phyloP scores from a whole-genome alignment of 2,113 vertebrate genomes.

The Myrmophylax atrothorax region DNA sequence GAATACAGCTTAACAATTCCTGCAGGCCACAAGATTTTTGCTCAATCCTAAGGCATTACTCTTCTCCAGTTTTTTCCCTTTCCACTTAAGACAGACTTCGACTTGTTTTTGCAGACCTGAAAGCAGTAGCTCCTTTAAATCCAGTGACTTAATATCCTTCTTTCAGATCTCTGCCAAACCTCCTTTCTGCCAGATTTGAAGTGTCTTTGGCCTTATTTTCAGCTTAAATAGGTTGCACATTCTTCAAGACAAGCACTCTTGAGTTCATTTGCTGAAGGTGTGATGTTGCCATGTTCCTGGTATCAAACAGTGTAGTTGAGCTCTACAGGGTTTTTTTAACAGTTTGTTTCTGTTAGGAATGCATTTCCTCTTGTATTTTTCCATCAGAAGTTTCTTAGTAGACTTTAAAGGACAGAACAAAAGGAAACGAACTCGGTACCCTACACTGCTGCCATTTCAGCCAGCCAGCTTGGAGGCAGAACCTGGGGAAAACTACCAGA shows the following conservation, averaged over 20 bases:
- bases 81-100: neutral
- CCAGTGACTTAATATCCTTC: constrained; percentile 38
- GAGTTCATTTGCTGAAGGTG: neutral
- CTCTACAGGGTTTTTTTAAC: neutral
- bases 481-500: neutral
- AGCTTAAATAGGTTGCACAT: neutral
- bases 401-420: neutral
- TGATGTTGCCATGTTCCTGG: neutral
- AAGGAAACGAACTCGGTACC: neutral
- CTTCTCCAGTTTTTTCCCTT: constrained; percentile 8
- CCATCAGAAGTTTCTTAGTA: neutral
- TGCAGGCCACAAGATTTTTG: neutral
- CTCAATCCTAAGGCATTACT: neutral
- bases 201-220: neutral
- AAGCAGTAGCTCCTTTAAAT: neutral
- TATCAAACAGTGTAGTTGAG: neutral
- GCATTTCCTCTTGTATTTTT: neutral
- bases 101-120: constrained; percentile 20
- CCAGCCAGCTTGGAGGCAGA: neutral
- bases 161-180: constrained; percentile 16
- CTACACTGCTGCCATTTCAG: neutral
- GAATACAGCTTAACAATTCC: neutral
- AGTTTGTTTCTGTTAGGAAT: neutral
- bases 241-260: neutral
- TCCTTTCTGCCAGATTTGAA: neutral